Evolutionary conservation across 2,113 vertebrate species (phyloP).

Genomic region (Axis porcinus): DNA sequence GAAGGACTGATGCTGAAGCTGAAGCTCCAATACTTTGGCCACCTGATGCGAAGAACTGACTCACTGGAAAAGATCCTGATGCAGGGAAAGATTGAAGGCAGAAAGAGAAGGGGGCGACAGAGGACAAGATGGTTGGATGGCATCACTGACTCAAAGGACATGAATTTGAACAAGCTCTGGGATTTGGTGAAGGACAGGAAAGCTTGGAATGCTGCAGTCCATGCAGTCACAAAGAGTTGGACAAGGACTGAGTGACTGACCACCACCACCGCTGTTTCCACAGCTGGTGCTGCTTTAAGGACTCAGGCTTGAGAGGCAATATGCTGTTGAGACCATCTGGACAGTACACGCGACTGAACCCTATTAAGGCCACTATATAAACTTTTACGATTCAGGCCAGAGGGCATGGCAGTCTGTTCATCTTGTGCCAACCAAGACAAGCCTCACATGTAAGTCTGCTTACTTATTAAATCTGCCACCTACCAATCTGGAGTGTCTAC

Average conservation of each 20-base stretch:
- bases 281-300: neutral
- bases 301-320: neutral
- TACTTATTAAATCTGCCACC: neutral
- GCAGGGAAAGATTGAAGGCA: too few species aligned
- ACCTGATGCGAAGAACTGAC: too few species aligned
- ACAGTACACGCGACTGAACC: neutral
- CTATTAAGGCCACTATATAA: neutral
- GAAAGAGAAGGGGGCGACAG: too few species aligned
- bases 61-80: too few species aligned
- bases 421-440: neutral
- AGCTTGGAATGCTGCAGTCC: too few species aligned
- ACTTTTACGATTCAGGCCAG: neutral
- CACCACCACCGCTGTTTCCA: neutral
- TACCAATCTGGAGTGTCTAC: neutral
- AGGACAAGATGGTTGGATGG: too few species aligned
- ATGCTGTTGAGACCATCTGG: neutral
- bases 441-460: neutral
- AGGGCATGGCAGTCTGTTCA: neutral
- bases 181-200: too few species aligned
- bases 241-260: too few species aligned
- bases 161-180: too few species aligned
- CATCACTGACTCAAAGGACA: too few species aligned
- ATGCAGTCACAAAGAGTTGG: too few species aligned
- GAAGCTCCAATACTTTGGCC: too few species aligned
- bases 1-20: neutral